phyloP scores from a whole-genome alignment of 2,113 vertebrate genomes.

The Dinomys branickii region DNA sequence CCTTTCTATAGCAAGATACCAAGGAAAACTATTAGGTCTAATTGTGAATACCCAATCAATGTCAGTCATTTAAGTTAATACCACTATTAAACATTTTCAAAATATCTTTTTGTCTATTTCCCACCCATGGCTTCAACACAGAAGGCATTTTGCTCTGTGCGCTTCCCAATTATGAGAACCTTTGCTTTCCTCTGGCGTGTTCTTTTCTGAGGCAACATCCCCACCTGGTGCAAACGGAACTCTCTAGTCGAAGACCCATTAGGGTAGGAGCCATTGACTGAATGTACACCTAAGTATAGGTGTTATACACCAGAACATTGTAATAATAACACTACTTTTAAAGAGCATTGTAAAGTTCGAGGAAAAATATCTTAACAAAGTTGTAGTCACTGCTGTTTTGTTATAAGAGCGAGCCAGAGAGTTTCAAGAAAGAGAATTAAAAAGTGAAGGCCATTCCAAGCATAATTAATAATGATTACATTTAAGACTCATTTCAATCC shows the following conservation, averaged over 20 bases:
- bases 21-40: neutral
- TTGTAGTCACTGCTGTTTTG: neutral
- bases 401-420: neutral
- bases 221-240: slow-evolving; percentile 57
- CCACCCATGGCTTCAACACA: neutral
- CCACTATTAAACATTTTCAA: neutral
- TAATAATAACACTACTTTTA: neutral
- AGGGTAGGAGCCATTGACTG: neutral
- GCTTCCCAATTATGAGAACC: neutral
- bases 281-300: neutral
- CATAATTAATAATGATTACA: neutral
- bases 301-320: neutral
- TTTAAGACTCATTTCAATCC: neutral
- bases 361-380: neutral
- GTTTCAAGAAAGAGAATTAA: neutral
- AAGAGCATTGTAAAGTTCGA: slow-evolving; percentile 12
- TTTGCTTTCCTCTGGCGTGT: neutral
- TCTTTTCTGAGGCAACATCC: slow-evolving; percentile 56
- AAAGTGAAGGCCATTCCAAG: neutral
- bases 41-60: neutral
- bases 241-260: neutral
- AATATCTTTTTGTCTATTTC: neutral
- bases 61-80: neutral
- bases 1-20: neutral
- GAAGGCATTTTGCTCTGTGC: neutral